Evolutionary conservation across 2,888 invertebrate species (phyloP).

Genomic region (Meiosimyza decipiens): DNA sequence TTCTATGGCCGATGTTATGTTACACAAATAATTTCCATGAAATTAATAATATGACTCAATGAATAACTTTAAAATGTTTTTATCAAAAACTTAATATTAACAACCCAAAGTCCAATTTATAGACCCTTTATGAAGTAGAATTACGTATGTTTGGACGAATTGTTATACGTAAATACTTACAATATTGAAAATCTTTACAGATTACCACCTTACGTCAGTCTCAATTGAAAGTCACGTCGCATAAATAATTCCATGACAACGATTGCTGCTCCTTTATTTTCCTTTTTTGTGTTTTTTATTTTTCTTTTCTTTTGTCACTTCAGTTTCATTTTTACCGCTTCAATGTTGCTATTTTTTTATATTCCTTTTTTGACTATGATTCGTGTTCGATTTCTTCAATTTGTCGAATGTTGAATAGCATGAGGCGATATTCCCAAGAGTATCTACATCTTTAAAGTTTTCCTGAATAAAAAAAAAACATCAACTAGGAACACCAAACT

Average conservation of each 20-base stretch:
- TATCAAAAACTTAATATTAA: too few relatives aligned
- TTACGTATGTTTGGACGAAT: too few relatives aligned
- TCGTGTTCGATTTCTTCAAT: slow-evolving; percentile 30
- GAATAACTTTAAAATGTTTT: too few relatives aligned
- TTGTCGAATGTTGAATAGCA: slow-evolving; percentile 26
- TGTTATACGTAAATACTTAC: too few relatives aligned
- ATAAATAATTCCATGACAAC: slow-evolving; percentile 20
- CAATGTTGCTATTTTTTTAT: neutral
- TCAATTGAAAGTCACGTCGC: slow-evolving; percentile 12
- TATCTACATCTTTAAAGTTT: slow-evolving; percentile 2
- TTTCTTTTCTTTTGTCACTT: neutral
- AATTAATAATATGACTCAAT: too few relatives aligned
- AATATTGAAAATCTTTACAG: too few relatives aligned
- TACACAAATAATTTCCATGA: too few relatives aligned
- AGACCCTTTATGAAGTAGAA: too few relatives aligned
- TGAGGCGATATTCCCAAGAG: slow-evolving; percentile 13
- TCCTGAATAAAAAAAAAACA: slow-evolving; percentile 15
- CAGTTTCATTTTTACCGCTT: neutral
- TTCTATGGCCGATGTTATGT: too few relatives aligned
- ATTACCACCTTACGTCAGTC: neutral
- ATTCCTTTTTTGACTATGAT: slow-evolving; percentile 1
- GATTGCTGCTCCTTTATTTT: neutral
- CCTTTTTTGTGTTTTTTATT: neutral
- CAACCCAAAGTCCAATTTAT: too few relatives aligned
- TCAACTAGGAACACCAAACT: slow-evolving; percentile 10